Base-by-base conservation (phyloP, 37 sponge, comb jelly and placozoan species). In the Haliclona indistincta region DNA sequence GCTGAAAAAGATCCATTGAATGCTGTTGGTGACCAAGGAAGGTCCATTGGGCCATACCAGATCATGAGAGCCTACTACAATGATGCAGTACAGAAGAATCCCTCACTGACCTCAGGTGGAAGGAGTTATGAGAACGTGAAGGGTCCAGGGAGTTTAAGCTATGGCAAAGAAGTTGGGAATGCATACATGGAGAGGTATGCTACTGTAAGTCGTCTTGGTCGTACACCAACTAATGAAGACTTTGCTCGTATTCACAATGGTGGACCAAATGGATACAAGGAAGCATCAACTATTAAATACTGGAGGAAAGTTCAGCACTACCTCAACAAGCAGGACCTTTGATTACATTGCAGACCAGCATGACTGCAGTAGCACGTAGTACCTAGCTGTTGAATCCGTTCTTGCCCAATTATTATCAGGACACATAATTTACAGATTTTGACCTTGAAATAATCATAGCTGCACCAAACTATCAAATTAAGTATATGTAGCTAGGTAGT, bases 41-140 rank as follows among this genome's bases (percentile, higher is more conserved):
- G 33, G 13, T 80, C 81, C n/a, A 15, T 40, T 6, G 81, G 81
- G 30, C 81, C 81, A 23, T 62, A 63, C 30, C 81, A 80, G 70
- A 80, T 80, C 81, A 56, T 45, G 53, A 26, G 35, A 58, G 44
- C 23, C 39, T 80, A 80, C 40, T 70, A 80, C 70, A 49, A 58
- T 22, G 81, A 80, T 80, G 81, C 81, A 3, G 64, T 69, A 20
- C 29, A 56, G 44, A n/a, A 17, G 19, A 58, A 70, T 38, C 71
- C 81, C 3, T 28, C 63, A 33, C 71, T 80, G 26, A 15, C 43
- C 20, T 23, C 7, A n/a, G 53, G 54, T 26, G 53, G 67, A 22
- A 32, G 13, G 4, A 23, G 35, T 23, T 80, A 60, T 37, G 44
- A 55, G 8, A 66, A 70, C 26, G 41, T 69, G 19, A 70, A 8